phyloP scores from a whole-genome alignment of 2,113 vertebrate species.

The Rhinichthys klamathensis region DNA sequence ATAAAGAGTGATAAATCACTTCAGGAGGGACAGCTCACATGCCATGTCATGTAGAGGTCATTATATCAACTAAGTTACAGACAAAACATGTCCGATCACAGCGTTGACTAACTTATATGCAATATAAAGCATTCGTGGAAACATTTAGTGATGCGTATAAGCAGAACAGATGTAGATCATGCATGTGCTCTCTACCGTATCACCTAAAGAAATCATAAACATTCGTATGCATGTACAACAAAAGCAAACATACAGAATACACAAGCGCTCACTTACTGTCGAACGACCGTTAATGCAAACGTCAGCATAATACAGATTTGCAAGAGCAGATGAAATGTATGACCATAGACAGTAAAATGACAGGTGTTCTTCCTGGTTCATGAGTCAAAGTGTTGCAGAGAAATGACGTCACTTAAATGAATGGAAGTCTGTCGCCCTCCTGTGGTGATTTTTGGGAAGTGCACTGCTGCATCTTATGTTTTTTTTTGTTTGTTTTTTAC shows the following conservation, averaged over 20 bases:
- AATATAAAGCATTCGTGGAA: no score
- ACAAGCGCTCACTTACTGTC: slow-evolving; percentile 72
- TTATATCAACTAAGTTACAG: not conserved
- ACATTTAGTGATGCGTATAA: not conserved
- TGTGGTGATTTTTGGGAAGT: slow-evolving; percentile 6
- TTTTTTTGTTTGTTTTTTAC: no score
- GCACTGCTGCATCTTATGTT: no score
- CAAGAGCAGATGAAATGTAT: not conserved
- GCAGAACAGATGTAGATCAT: not conserved
- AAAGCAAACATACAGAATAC: not conserved
- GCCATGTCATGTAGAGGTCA: not conserved
- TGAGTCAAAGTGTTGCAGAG: not conserved
- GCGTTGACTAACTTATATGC: not conserved
- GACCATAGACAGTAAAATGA: no score
- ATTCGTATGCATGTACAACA: not conserved
- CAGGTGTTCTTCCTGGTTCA: slow-evolving; percentile 60
- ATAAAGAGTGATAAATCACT: not conserved
- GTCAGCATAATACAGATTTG: slow-evolving; percentile 67
- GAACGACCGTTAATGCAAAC: slow-evolving; percentile 72
- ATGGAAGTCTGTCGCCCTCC: slow-evolving; percentile 15
- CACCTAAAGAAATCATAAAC: not conserved
- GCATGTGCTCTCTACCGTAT: not conserved
- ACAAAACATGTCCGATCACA: not conserved
- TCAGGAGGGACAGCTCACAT: not conserved
- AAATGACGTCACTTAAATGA: slow-evolving; percentile 35